These are phyloP conservation scores for Brotula barbata DNA, from an alignment of 2,797 vertebrate species.

Conservation along the genomic window DNA sequence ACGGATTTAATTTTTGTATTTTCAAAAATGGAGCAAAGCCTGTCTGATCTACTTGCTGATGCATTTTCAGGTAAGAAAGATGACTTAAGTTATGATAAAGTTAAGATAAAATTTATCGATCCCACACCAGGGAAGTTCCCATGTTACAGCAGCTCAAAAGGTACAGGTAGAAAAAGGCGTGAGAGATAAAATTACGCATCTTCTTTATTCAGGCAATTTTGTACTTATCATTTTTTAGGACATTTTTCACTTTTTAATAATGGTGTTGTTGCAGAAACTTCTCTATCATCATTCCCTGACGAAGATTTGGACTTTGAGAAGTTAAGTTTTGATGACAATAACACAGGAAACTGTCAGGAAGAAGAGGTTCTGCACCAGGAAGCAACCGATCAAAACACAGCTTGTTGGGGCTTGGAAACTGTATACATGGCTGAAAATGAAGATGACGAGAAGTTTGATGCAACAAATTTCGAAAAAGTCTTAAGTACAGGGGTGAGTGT, in stretches of 20 bases:
- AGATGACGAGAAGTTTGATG: conserved; percentile 5
- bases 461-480: conserved; percentile 23
- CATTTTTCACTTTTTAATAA: too few species aligned
- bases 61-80: conserved; percentile 73
- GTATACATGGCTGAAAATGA: conserved; percentile 16
- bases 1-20: conserved; percentile 25
- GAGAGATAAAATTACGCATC: too few species aligned
- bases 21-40: conserved; percentile 71
- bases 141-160: too few species aligned
- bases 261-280: conserved; percentile 58
- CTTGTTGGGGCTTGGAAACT: conserved; percentile 28
- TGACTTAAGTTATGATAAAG: too few species aligned
- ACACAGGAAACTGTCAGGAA: conserved; percentile 2
- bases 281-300: conserved; percentile 50
- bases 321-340: conserved; percentile 53
- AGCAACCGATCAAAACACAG: conserved; percentile 32
- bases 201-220: too few species aligned
- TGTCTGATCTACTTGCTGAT: conserved; percentile 66
- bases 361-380: conserved; percentile 53
- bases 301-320: conserved; percentile 73
- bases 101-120: too few species aligned
- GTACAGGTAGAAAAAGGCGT: too few species aligned
- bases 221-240: neutral
- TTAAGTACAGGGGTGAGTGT: neutral
- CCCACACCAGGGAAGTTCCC: too few species aligned